Evolutionary conservation across 2,888 invertebrate species (phyloP), one percentile per base, ranked within the genome.

Genomic region (Dolichomitus sp.): DNA sequence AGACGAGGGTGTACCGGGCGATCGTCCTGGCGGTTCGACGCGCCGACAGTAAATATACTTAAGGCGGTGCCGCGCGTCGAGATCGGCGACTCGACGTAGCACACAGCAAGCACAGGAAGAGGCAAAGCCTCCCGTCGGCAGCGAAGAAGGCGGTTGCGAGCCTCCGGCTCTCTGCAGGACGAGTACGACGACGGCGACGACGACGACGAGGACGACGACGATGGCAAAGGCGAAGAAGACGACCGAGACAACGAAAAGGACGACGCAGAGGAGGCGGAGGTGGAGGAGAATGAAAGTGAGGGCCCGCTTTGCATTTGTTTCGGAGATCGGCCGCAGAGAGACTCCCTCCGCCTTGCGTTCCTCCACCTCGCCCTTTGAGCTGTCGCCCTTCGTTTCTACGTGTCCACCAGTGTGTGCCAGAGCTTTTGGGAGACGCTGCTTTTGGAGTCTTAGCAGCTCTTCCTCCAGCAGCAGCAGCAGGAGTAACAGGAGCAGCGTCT

Each of bases 281-380:
- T 63, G 54, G 72, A 61, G 74, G 78, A 78, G 78, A 76, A 75
- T 37, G 77, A 70, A 61, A 77, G 70, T 23, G 79, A 76, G 81
- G 59, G 70, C 85, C 85, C 91, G 89, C 91, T 93, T 93, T 93
- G 93, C 92, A 92, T 93, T 93, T 91, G 90, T 92, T 92, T 91
- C 90, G 88, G 88, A 89, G 87, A 89, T 89, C 89, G 87, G 84
- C 80, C 82, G 81, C 78, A 79, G 83, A 83, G 68, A 75, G 81
- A 80, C 83, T 84, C 87, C 86, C 75, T 74, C 45, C 57, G 45
- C 54, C 33, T 69, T 42, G 63, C 37, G 48, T 74, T 75, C 30
- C 74, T 73, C 59, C 65, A 33, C 50, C 70, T 86, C 75, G 89
- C 85, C 88, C 89, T 91, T 92, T 92, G 89, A 92, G 89, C 90